Evolutionary conservation across 2,888 invertebrate species (phyloP), one percentile per base, ranked within the genome.

Genomic region (Crocallis elinguaria): DNA sequence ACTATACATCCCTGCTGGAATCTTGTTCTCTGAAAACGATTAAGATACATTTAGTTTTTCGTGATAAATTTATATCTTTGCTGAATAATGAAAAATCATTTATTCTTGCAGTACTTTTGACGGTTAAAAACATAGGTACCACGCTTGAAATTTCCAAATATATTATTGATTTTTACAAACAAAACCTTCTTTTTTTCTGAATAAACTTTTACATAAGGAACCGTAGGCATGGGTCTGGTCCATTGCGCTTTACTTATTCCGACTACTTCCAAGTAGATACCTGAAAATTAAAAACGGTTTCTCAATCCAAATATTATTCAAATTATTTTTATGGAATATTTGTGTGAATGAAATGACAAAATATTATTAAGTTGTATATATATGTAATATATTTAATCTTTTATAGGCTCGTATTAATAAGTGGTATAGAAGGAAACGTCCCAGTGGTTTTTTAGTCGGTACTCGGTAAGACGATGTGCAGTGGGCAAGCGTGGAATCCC

Each of bases 181-280:
- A 89, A 63, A n/a, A 88, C 39, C 59, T 77, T 82, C 48, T 67
- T 73, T 59, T 83, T 84, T 53, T 79, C 82, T 0, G 86, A 81
- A 65, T 89, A 90, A 14, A 83, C 73, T 70, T 80, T 86, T 25
- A 90, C 77, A 49, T 81, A 88, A 0, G 90, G 90, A 23, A 86
- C 64, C 1, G 84, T 83, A 1, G 90, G 83, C 55, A 71, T 71
- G 1, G 84, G 65, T 57, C 90, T 78, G 0, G 84, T 76, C 90
- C 90, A 91, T 39, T 73, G 74, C 6, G 88, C 88, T 63, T 85
- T 84, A 56, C 82, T 73, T 50, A 60, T 67, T 27, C 90, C 90
- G 12, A 66, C 60, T 2, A 89, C 79, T 67, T 79, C 75, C 29
- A 89, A 77, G 53, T 78, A 68, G 14, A 90, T 74, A 43, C 73